Percentiles rank a stretch among this genome's conserved stretches.
Conservation (phyloP, 2,113 vertebrate species). For the Sylvilagus bachmani region DNA sequence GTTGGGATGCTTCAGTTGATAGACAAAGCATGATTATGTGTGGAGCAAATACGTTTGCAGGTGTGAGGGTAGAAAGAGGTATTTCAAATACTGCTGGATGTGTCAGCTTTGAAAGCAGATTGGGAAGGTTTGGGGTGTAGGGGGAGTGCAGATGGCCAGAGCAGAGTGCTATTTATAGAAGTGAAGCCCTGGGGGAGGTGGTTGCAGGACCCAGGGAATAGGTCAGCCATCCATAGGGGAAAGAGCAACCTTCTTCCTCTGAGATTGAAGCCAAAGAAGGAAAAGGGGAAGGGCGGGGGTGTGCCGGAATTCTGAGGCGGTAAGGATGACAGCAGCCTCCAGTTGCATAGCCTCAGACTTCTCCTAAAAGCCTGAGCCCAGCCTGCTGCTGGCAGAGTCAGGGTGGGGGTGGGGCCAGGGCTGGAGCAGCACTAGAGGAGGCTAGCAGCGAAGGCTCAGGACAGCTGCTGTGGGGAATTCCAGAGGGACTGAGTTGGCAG, state of each 20-base stretch:
- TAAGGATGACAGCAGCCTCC: neutral
- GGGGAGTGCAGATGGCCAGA: neutral
- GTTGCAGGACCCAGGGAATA: neutral
- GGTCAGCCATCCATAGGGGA: neutral
- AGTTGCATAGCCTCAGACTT: neutral
- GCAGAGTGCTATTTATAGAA: neutral
- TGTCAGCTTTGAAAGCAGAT: neutral
- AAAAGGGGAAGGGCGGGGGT: neutral
- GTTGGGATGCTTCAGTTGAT: neutral
- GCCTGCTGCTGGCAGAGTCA: neutral
- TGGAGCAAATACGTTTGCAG: neutral
- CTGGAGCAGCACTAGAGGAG: constrained; percentile 14
- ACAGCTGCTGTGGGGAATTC: constrained; percentile 68
- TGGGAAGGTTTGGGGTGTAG: neutral
- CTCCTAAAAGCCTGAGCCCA: neutral
- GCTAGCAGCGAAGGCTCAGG: neutral
- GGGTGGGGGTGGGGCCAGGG: neutral
- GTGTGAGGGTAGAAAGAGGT: neutral
- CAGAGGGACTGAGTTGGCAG: constrained; percentile 30
- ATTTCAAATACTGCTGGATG: neutral
- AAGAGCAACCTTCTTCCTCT: neutral
- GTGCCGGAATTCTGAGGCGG: neutral
- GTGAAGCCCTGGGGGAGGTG: neutral
- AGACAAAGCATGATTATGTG: neutral
- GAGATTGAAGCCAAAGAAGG: neutral